Evolutionary conservation across 2,888 invertebrate species (phyloP).

Genomic region (Nomada fabriciana): DNA sequence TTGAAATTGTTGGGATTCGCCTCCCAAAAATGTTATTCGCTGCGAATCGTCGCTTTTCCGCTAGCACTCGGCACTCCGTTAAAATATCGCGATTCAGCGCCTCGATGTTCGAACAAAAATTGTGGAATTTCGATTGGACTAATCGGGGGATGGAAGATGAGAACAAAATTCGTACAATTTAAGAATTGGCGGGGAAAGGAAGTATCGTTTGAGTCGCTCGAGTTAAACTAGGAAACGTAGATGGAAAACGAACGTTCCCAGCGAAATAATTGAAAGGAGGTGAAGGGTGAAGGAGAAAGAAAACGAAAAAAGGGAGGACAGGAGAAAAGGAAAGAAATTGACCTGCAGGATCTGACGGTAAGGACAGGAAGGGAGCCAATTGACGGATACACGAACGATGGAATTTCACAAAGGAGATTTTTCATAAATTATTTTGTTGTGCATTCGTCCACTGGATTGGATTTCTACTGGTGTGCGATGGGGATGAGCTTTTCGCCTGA

Average conservation of each 20-base stretch:
- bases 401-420: conserved; percentile 13
- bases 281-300: neutral
- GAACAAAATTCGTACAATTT: neutral
- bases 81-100: neutral
- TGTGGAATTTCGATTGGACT: neutral
- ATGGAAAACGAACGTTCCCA: conserved; percentile 10
- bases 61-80: no score
- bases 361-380: conserved; percentile 33
- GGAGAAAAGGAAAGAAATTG: neutral
- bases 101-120: neutral
- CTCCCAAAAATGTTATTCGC: conserved; percentile 1
- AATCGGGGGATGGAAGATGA: neutral
- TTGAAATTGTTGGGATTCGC: conserved; percentile 15
- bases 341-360: conserved; percentile 21
- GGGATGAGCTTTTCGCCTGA: conserved; percentile 93
- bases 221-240: no score
- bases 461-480: conserved; percentile 88
- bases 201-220: no score
- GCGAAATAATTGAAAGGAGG: neutral
- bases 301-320: neutral
- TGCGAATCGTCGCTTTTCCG: neutral
- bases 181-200: neutral
- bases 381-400: conserved; percentile 32
- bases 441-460: conserved; percentile 26
- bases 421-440: conserved; percentile 39